phyloP scores from a whole-genome alignment of 2,888 invertebrate species.

The Polydrusus pterygomalis region DNA sequence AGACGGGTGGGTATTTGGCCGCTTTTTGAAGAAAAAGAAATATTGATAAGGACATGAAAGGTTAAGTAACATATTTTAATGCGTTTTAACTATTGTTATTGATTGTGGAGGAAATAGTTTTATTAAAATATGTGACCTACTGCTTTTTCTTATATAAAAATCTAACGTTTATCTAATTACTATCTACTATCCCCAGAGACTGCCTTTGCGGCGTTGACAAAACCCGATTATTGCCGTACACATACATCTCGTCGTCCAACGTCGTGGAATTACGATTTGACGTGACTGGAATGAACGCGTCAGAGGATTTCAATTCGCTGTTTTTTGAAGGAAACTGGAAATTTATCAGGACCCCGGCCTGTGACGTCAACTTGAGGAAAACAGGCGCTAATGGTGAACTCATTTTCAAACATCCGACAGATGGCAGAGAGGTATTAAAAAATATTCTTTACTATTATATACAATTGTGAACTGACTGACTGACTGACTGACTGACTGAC shows the following conservation, averaged over 20 bases:
- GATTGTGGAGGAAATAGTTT: too few relatives aligned
- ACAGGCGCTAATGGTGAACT: slow-evolving; percentile 87
- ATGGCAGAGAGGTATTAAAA: slow-evolving; percentile 67
- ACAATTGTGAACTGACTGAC: too few relatives aligned
- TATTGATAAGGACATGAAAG: too few relatives aligned
- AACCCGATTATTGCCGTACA: slow-evolving; percentile 77
- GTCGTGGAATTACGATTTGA: slow-evolving; percentile 88
- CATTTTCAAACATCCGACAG: slow-evolving; percentile 73
- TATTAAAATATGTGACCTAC: too few relatives aligned
- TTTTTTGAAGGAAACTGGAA: slow-evolving; percentile 91
- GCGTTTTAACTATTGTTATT: too few relatives aligned
- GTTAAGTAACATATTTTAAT: too few relatives aligned
- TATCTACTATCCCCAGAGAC: slow-evolving; percentile 70
- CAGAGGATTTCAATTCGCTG: slow-evolving; percentile 89
- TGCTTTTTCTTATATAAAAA: too few relatives aligned
- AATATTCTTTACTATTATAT: too few relatives aligned
- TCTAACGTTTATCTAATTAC: too few relatives aligned
- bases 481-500: too few relatives aligned
- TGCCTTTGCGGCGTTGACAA: slow-evolving; percentile 82
- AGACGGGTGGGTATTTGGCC: too few relatives aligned
- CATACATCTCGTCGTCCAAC: slow-evolving; percentile 84
- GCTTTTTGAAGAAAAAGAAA: too few relatives aligned
- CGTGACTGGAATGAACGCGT: slow-evolving; percentile 87
- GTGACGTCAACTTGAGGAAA: slow-evolving; percentile 81
- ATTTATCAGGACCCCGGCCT: slow-evolving; percentile 82